Conservation (phyloP, 2,797 vertebrate genomes). For the Rhynchotus rufescens region DNA sequence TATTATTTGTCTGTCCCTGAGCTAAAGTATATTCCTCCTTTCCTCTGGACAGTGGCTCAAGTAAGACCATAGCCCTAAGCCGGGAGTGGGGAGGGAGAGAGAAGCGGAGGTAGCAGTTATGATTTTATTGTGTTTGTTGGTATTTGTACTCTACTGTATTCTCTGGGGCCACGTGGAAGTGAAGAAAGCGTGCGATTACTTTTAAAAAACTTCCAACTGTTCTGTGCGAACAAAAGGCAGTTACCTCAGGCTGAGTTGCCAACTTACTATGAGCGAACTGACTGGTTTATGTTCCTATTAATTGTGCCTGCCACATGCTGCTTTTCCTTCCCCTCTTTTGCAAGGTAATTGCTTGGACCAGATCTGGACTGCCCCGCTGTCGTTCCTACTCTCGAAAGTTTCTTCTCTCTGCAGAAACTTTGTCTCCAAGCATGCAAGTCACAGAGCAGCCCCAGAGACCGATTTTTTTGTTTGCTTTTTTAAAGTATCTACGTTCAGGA, state of each 20-base stretch:
- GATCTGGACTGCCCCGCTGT: conserved; percentile 11
- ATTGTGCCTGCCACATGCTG: conserved; percentile 57
- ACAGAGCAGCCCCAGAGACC: background rate
- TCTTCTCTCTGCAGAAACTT: background rate
- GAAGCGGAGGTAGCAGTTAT: background rate
- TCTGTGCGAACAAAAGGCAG: conserved; percentile 65
- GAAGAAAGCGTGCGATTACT: conserved; percentile 60
- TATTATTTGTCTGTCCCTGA: conserved; percentile 11
- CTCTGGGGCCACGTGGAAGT: conserved; percentile 31
- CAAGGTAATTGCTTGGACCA: conserved; percentile 57
- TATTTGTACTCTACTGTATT: conserved; percentile 35
- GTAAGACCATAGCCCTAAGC: conserved; percentile 11
- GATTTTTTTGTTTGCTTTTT: background rate
- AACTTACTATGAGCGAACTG: conserved; percentile 63
- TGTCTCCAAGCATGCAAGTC: background rate
- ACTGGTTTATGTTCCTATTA: conserved; percentile 60
- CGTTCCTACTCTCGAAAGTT: background rate
- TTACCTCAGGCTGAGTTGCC: conserved; percentile 57
- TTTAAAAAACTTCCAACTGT: conserved; percentile 23
- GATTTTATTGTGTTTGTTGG: conserved; percentile 44
- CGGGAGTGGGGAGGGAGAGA: background rate
- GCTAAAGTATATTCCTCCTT: conserved; percentile 12
- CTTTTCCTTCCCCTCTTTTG: conserved; percentile 24
- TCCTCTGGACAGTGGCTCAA: conserved; percentile 30
- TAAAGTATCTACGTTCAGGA: background rate